Percentiles rank a stretch among this genome's conserved stretches.
These are phyloP conservation scores for Euspilapteryx auroguttella DNA, from an alignment of 2,888 invertebrate genomes.

Conservation along the genomic window DNA sequence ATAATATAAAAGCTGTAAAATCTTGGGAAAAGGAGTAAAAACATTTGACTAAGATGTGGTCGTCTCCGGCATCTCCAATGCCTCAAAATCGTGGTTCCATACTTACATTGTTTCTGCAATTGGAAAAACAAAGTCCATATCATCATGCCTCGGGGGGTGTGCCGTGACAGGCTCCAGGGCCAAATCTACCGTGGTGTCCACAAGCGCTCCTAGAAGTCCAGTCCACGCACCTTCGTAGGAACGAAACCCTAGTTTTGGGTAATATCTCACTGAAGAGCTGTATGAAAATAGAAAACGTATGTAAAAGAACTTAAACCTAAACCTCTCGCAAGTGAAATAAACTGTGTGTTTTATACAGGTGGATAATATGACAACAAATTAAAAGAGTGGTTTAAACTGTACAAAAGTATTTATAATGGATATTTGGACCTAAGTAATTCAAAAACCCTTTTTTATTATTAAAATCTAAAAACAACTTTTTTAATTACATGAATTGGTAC, in stretches of 20 bases:
- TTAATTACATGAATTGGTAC: no score
- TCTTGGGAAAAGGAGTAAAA: no score
- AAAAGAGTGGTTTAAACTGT: neutral
- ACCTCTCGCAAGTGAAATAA: no score
- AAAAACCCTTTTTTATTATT: no score
- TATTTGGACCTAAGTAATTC: no score
- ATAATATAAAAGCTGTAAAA: no score
- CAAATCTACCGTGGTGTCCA: constrained; percentile 57
- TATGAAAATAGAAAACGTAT: constrained; percentile 1
- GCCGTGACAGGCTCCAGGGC: constrained; percentile 63
- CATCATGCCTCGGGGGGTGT: constrained; percentile 43
- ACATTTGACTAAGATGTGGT: no score
- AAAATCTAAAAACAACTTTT: no score
- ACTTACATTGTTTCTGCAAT: constrained; percentile 64
- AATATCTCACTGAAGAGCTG: constrained; percentile 27
- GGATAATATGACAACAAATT: neutral
- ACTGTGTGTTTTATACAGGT: no score
- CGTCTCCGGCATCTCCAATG: no score
- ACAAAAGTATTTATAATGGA: neutral
- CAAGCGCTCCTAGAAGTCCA: constrained; percentile 61
- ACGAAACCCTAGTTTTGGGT: constrained; percentile 39
- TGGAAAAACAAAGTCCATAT: constrained; percentile 64
- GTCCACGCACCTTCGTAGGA: constrained; percentile 63
- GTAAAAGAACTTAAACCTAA: no score
- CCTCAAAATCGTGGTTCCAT: no score